Base-by-base conservation (phyloP, 2,888 invertebrate species). In the Coelogynopora nodosa region DNA sequence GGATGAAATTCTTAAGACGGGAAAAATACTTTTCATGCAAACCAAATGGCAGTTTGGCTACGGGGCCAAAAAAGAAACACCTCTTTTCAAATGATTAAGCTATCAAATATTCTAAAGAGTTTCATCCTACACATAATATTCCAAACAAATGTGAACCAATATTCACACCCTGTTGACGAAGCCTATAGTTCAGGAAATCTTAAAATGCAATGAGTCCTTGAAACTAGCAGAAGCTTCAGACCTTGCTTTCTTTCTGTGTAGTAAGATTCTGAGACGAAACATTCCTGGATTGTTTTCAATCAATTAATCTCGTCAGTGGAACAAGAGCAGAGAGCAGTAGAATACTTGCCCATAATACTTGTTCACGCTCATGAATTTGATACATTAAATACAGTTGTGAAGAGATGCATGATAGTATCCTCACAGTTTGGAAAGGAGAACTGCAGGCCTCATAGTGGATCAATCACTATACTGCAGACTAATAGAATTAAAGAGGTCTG, bases 301-400 rank as follows among this genome's bases (percentile, higher is more conserved):
- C 74, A 74, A 26, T n/a, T 26, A 10, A 74, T 26, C 23, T 10
- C 5, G 18, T 26, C 18, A 10, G 74, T n/a, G 5, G 23, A 26
- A n/a, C 74, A 10, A 74, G 74, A 74, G 74, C 5, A n/a, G 23
- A n/a, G 74, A n/a, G 23, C 18, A 10, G 23, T 26, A n/a, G 74
- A 26, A 74, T 74, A 74, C 23, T 74, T 74, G 74, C 74, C 74
- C 23, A 10, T 74, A 26, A 84, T 86, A 29, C 27, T 28, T 80
- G 81, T 31, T 18, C 74, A 10, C 18, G 74, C 74, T 18, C 74
- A 74, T 74, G 74, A 74, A 74, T 74, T 18, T 23, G 74, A 74
- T 23, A 74, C 74, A 13, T 74, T 74, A 23, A 18, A 23, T 10
- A 74, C 74, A 74, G 74, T 74, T 23, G 23, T 74, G 23, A 10